Evolutionary conservation across 2,888 invertebrate species (phyloP).

Genomic region (Zelleria hepariella): DNA sequence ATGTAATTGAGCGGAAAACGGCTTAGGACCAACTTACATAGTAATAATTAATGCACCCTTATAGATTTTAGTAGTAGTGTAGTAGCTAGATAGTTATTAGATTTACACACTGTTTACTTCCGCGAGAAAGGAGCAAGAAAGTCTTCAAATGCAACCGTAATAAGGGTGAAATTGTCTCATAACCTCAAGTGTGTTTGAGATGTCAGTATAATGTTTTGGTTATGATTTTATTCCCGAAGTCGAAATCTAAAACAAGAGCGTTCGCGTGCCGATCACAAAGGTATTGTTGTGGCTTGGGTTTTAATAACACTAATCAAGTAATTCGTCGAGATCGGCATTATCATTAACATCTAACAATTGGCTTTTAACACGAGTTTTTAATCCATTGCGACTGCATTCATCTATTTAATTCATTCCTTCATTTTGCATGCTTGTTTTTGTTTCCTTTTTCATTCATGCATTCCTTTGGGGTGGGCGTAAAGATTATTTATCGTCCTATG

Average conservation of each 20-base stretch:
- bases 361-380: background rate
- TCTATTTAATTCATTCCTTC: conserved; percentile 17
- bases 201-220: too few relatives aligned
- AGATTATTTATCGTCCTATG: background rate
- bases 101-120: too few relatives aligned
- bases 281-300: conserved; percentile 70
- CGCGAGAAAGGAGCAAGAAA: too few relatives aligned
- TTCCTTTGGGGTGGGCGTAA: background rate
- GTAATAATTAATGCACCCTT: too few relatives aligned
- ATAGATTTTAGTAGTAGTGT: too few relatives aligned
- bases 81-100: too few relatives aligned
- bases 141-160: too few relatives aligned
- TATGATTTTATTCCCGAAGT: background rate
- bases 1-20: too few relatives aligned
- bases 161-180: too few relatives aligned
- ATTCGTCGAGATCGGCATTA: background rate
- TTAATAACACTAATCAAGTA: conserved; percentile 29
- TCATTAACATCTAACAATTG: conserved; percentile 39
- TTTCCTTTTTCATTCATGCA: conserved; percentile 20
- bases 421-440: conserved; percentile 8
- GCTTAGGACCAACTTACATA: too few relatives aligned
- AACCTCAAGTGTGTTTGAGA: too few relatives aligned
- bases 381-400: conserved; percentile 60
- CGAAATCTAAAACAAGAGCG: conserved; percentile 37
- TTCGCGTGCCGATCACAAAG: conserved; percentile 30